A percentile compares a stretch with the other conserved stretches of the same genome.
Evolutionary conservation across 1,140 invertebrate species (phyloP).

Genomic region (Galleria mellonella): DNA sequence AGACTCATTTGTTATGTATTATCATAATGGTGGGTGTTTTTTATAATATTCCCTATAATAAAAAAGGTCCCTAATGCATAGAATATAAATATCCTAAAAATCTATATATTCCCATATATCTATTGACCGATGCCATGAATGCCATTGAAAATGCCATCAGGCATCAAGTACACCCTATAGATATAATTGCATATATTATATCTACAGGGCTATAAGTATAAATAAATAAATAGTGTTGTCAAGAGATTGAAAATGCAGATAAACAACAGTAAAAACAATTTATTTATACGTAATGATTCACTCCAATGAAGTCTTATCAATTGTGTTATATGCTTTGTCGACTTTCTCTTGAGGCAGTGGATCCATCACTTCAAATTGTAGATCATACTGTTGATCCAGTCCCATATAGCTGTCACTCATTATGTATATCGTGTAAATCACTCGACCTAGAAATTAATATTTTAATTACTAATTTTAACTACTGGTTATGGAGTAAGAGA

Average conservation of each 20-base stretch:
- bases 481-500: conserved; percentile 7
- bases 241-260: conserved; percentile 9
- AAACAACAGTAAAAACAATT: conserved; percentile 31
- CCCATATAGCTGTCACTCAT: conserved; percentile 97
- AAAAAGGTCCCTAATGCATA: too few relatives aligned
- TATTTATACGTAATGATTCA: conserved; percentile 22
- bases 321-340: conserved; percentile 45
- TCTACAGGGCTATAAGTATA: too few relatives aligned
- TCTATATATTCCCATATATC: too few relatives aligned
- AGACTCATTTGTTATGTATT: too few relatives aligned
- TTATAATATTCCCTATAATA: too few relatives aligned
- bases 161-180: too few relatives aligned
- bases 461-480: conserved; percentile 8
- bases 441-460: conserved; percentile 76
- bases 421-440: conserved; percentile 88
- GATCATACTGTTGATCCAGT: conserved; percentile 94
- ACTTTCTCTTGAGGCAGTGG: conserved; percentile 51
- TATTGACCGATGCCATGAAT: too few relatives aligned
- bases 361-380: conserved; percentile 79
- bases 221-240: too few relatives aligned
- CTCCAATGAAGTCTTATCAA: conserved; percentile 48
- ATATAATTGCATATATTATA: too few relatives aligned
- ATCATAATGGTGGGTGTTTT: too few relatives aligned
- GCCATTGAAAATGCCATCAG: too few relatives aligned
- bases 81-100: too few relatives aligned